phyloP scores from a whole-genome alignment of 2,797 vertebrate genomes.

The Pangasius krempfi region DNA sequence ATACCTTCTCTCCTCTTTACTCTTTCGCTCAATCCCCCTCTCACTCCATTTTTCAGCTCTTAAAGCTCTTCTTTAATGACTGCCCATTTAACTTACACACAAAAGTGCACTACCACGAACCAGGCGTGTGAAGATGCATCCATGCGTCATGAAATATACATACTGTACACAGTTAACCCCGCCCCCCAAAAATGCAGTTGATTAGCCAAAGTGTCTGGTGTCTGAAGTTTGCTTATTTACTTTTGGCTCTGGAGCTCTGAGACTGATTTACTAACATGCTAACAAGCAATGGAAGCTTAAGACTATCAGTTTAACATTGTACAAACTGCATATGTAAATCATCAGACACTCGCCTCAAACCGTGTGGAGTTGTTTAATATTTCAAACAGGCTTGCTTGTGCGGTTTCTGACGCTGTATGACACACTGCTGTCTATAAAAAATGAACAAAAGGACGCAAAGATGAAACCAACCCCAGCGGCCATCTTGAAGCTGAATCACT shows the following conservation, averaged over 20 bases:
- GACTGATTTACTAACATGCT: conserved; percentile 2
- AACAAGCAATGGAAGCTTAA: neutral
- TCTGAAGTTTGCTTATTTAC: neutral
- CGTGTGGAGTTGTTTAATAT: neutral
- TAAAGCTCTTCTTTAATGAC: conserved; percentile 14
- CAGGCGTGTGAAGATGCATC: neutral
- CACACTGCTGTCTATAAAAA: neutral
- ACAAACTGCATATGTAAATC: neutral
- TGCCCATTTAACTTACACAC: neutral
- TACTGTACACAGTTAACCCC: neutral
- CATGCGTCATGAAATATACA: neutral
- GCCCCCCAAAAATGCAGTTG: too few relatives aligned
- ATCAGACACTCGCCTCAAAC: neutral
- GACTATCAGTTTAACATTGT: neutral
- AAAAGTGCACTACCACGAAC: neutral
- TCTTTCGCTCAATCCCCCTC: neutral
- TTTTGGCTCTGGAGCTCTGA: neutral
- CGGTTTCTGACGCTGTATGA: neutral
- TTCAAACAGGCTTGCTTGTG: neutral
- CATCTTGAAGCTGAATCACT: neutral
- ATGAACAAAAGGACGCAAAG: neutral
- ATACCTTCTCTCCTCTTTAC: conserved; percentile 38
- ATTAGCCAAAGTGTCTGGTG: conserved; percentile 1
- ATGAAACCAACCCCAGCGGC: neutral
- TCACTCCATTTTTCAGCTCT: conserved; percentile 27